Evolutionary conservation across 1,140 invertebrate species (phyloP).

Genomic region (Atta cephalotes): DNA sequence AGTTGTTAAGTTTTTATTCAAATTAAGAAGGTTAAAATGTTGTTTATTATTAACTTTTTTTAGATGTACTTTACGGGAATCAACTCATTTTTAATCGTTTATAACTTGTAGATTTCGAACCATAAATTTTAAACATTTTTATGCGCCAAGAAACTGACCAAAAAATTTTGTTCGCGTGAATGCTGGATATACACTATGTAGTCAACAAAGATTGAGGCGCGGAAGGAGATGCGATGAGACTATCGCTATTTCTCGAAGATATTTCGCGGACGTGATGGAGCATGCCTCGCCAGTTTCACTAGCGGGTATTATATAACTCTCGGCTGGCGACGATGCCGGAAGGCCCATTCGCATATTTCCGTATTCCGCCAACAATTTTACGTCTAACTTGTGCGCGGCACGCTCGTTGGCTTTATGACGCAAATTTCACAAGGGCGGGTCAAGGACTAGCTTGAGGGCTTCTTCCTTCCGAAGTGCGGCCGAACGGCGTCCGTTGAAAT

Average conservation of each 20-base stretch:
- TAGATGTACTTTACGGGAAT: not conserved
- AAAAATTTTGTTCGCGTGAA: not conserved
- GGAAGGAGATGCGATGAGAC: constrained; percentile 19
- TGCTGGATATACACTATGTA: not conserved
- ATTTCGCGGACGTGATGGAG: constrained; percentile 72
- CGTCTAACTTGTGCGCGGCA: constrained; percentile 70
- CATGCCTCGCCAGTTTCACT: constrained; percentile 73
- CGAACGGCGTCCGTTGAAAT: constrained; percentile 36
- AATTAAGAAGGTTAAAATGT: not conserved
- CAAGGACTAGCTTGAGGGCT: constrained; percentile 44
- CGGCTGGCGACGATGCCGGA: constrained; percentile 51
- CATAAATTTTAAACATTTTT: not conserved
- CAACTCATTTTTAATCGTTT: not conserved
- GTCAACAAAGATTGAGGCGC: not conserved
- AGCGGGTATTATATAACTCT: constrained; percentile 72
- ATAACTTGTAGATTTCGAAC: not conserved
- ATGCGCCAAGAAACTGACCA: not conserved
- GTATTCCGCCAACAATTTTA: constrained; percentile 79
- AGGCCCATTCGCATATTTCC: constrained; percentile 78
- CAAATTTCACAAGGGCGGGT: constrained; percentile 54
- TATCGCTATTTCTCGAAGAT: constrained; percentile 67
- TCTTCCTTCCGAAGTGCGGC: constrained; percentile 6
- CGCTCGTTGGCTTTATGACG: constrained; percentile 41
- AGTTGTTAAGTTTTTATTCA: not conserved
- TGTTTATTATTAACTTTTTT: not conserved